These are phyloP conservation scores for Epistrophe eligans DNA, from an alignment of 2,888 invertebrate genomes.

Conservation along the genomic window DNA sequence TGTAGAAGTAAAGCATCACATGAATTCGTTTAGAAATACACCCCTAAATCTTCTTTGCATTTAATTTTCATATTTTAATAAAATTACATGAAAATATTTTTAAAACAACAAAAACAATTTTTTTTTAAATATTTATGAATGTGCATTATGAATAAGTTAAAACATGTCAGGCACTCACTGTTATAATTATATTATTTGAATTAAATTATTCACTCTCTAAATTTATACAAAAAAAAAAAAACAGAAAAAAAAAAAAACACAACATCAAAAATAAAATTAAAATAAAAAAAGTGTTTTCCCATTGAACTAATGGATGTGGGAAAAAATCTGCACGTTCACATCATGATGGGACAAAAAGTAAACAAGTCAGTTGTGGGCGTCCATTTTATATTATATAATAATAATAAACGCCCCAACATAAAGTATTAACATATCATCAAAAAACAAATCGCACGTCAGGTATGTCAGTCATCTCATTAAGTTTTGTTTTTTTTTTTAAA, in stretches of 20 bases:
- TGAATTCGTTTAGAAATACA: neutral
- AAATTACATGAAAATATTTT: neutral
- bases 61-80: conserved; percentile 4
- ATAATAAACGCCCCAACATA: conserved; percentile 19
- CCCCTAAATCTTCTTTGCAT: neutral
- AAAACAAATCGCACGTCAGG: conserved; percentile 45
- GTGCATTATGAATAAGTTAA: neutral
- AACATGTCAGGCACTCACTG: neutral
- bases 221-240: neutral
- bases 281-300: conserved; percentile 3
- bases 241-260: neutral
- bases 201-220: conserved; percentile 25
- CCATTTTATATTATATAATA: neutral
- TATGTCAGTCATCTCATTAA: conserved; percentile 58
- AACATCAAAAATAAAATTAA: neutral
- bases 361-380: conserved; percentile 49
- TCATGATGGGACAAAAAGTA: neutral
- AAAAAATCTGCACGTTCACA: neutral
- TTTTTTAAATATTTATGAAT: conserved; percentile 15
- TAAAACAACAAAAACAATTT: neutral
- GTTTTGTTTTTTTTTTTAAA: neutral
- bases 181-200: neutral
- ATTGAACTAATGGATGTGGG: neutral
- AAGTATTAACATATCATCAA: conserved; percentile 48
- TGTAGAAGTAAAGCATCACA: no score